Conservation (phyloP, 2,797 vertebrate species). For the Threskiornis aethiopicus region DNA sequence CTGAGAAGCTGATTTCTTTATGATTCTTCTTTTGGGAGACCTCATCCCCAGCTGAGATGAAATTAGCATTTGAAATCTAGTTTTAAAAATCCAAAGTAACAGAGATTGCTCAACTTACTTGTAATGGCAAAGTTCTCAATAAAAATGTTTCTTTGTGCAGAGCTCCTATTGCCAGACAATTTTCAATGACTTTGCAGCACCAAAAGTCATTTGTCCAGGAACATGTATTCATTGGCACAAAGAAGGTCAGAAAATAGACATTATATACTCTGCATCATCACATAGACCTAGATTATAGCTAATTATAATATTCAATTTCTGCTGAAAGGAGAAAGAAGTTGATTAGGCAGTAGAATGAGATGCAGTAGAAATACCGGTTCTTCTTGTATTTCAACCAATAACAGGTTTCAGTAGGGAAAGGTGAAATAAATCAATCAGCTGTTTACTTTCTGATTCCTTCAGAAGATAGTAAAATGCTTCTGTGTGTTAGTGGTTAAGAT, state of each 20-base stretch:
- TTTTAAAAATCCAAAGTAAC: neutral
- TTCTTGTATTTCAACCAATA: constrained; percentile 12
- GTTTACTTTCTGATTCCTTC: constrained; percentile 2
- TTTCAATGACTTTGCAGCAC: neutral
- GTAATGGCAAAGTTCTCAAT: neutral
- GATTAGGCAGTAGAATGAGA: neutral
- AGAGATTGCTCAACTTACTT: neutral
- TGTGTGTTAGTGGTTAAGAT: neutral
- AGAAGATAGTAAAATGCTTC: neutral
- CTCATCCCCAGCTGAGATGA: neutral
- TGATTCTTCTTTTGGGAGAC: neutral
- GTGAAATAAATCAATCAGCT: constrained; percentile 22
- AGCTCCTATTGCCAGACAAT: neutral
- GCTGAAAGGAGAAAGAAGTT: neutral
- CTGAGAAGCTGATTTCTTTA: neutral
- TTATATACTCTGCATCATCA: neutral
- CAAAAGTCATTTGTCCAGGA: neutral
- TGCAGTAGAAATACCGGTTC: neutral
- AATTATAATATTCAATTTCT: constrained; percentile 25
- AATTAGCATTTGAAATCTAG: neutral
- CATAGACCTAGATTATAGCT: neutral
- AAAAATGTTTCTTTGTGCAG: neutral
- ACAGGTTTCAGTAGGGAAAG: constrained; percentile 3
- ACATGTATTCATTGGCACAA: neutral
- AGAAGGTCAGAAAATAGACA: neutral